Conservation (phyloP, 2,113 vertebrate genomes). For the Lagopus muta region DNA sequence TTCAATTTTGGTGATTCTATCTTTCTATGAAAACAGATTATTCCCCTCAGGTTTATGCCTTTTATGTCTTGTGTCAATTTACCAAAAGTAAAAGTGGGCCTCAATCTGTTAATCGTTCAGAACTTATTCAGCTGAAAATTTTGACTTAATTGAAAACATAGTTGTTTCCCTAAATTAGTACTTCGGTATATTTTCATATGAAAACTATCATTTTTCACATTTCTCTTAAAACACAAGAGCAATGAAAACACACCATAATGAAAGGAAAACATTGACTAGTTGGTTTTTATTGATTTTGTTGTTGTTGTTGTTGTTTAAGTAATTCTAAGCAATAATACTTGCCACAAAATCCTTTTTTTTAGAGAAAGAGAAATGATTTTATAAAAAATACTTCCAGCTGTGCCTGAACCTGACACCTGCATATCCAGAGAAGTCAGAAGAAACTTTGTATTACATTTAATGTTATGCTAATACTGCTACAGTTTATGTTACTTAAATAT, state of each 20-base stretch:
- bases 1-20: no score
- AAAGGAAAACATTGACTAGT: background rate
- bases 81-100: background rate
- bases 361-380: background rate
- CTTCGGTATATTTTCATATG: background rate
- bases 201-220: background rate
- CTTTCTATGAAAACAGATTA: background rate
- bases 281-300: no score
- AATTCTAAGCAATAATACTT: background rate
- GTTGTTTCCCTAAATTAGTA: background rate
- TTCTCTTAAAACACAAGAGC: background rate
- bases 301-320: background rate
- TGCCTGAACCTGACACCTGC: background rate
- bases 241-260: background rate
- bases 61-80: background rate
- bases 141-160: background rate
- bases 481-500: conserved; percentile 37
- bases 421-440: background rate
- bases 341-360: background rate
- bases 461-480: background rate
- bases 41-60: background rate
- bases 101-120: background rate
- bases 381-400: background rate
- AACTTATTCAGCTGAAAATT: background rate
- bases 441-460: background rate